Conservation (phyloP, 2,888 invertebrate species). For the Esperia sulphurella region DNA sequence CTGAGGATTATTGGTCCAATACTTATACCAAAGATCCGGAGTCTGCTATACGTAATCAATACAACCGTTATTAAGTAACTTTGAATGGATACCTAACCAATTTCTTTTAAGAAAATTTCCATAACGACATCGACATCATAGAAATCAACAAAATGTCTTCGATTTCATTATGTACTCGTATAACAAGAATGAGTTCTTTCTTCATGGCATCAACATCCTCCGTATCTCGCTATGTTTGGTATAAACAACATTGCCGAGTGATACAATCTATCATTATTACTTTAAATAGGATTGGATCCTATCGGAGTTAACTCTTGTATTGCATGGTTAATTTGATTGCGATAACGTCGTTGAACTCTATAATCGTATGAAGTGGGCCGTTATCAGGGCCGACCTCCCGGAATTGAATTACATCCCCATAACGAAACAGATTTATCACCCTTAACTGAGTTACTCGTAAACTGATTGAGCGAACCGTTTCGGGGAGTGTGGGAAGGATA, state of each 20-base stretch:
- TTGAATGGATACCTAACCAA: no score
- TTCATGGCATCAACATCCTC: neutral
- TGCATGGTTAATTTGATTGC: conserved; percentile 39
- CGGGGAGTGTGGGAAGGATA: conserved; percentile 54
- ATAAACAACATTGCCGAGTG: neutral
- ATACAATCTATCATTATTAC: conserved; percentile 1
- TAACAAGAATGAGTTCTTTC: no score
- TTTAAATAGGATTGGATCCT: conserved; percentile 7
- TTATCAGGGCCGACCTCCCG: conserved; percentile 49
- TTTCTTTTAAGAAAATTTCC: no score
- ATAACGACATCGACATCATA: no score
- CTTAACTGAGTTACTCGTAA: conserved; percentile 69
- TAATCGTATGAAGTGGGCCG: conserved; percentile 53
- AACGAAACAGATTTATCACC: conserved; percentile 72
- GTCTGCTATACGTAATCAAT: no score
- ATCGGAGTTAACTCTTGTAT: conserved; percentile 30
- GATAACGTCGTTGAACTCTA: conserved; percentile 45
- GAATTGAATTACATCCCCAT: conserved; percentile 62
- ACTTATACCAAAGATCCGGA: no score
- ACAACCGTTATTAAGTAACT: no score
- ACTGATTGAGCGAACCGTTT: conserved; percentile 54
- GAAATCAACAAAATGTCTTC: no score
- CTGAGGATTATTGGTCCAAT: no score
- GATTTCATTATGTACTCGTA: no score
- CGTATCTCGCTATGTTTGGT: neutral